phyloP scores from a whole-genome alignment of 2,797 vertebrate genomes.

The Danio albolineatus region DNA sequence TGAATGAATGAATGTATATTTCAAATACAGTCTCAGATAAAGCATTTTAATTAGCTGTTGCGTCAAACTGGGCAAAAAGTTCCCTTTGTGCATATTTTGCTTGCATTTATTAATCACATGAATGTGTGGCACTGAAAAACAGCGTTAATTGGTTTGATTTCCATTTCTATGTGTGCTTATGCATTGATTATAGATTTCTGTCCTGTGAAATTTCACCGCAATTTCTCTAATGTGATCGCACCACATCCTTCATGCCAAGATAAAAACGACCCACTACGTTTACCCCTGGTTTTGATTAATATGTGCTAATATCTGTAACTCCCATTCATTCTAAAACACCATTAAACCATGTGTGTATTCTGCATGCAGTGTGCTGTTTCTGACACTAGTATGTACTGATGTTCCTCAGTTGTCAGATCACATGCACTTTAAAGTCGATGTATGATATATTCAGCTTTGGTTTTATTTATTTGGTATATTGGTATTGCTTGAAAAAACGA shows the following conservation, averaged over 20 bases:
- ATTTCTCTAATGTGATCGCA: background rate
- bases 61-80: too few species aligned
- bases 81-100: too few species aligned
- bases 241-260: background rate
- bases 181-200: background rate
- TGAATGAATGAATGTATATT: too few species aligned
- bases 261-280: background rate
- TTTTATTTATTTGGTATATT: background rate
- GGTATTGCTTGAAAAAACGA: background rate
- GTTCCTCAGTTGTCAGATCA: background rate
- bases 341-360: slow-evolving; percentile 52
- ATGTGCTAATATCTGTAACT: background rate
- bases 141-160: too few species aligned
- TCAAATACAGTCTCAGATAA: too few species aligned
- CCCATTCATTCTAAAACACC: slow-evolving; percentile 19
- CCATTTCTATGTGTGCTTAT: too few species aligned
- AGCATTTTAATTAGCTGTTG: too few species aligned
- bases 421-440: background rate
- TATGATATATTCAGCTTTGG: background rate
- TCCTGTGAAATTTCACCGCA: background rate
- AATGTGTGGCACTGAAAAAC: too few species aligned
- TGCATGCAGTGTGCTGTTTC: slow-evolving; percentile 60
- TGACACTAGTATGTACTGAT: slow-evolving; percentile 49
- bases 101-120: too few species aligned
- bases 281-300: background rate